phyloP scores from a whole-genome alignment of 2,797 vertebrate genomes.

The Siniperca undulata region DNA sequence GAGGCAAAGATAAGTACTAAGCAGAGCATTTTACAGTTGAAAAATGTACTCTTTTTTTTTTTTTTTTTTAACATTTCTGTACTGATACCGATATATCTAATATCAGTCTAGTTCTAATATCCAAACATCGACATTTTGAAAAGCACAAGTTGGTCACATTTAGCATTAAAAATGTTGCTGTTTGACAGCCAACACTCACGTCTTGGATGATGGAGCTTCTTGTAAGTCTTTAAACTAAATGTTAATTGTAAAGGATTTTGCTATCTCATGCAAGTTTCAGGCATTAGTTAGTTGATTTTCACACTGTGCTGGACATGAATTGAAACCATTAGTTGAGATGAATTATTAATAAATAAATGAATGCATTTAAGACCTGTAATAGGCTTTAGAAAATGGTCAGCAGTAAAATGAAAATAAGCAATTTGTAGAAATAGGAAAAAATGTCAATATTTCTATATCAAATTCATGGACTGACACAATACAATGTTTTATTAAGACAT shows the following conservation, averaged over 20 bases:
- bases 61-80: background rate
- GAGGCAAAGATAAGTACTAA: background rate
- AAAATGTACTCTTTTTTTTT: background rate
- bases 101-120: background rate
- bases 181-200: background rate
- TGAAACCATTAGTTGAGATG: background rate
- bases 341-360: background rate
- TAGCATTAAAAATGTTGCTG: background rate
- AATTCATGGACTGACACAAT: background rate
- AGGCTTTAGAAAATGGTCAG: background rate
- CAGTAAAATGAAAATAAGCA: background rate
- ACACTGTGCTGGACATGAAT: background rate
- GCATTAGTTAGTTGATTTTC: background rate
- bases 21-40: background rate
- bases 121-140: background rate
- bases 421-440: background rate
- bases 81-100: background rate
- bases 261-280: background rate
- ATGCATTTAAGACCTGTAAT: background rate
- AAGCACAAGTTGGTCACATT: background rate
- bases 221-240: background rate
- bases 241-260: too few species aligned
- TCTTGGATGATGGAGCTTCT: background rate
- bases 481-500: background rate
- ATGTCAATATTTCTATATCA: background rate